Evolutionary conservation across 2,797 vertebrate genomes (phyloP), one percentile per base, ranked within the genome.

Genomic region (Danio kyathit): DNA sequence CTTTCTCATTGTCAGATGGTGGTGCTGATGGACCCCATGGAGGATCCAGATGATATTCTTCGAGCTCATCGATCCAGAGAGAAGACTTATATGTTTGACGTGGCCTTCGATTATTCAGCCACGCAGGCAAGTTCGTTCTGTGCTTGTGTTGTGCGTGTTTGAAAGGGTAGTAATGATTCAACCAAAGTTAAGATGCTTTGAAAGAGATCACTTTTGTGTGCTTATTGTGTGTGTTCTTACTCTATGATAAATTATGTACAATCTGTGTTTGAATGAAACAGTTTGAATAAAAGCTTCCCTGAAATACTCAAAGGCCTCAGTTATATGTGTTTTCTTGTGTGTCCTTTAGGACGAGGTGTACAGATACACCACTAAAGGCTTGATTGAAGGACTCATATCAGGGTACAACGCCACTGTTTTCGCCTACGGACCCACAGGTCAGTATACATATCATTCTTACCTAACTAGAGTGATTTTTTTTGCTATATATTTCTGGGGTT

Each of bases 321-420:
- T 74, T 74, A 75, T 41, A 19, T 7, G 21, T 65, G 51, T 29
- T n/a, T 49, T 5, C 9, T 11, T 4, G 1, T 60, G 41, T 65
- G 40, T 21, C 38, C 10, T 44, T 70, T 86, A 98, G 97, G 97
- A 98, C 67, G 95, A 95, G 73, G 96, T 98, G 75, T 98, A 98
- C 83, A 90, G 93, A 76, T 93, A 94, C 69, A 98, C 97, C 69
- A 96, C 96, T 83, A 96, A 91, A 90, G 94, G 93, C 5, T 93
- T 98, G 77, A 95, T 98, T 0, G 89, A 95, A 40, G 96, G 95
- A 0, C 91, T 98, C 84, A 95, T 97, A 81, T 97, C 96, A 0
- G 96, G 97, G 87, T 97, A 96, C 90, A 97, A 97, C 8, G 96
- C 96, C 86, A 98, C 97, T 0, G 92, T 98, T 87, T 97, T 98